Evolutionary conservation across 2,113 vertebrate genomes (phyloP), one percentile per base, ranked within the genome.

Genomic region (Orientallactaga bullata): DNA sequence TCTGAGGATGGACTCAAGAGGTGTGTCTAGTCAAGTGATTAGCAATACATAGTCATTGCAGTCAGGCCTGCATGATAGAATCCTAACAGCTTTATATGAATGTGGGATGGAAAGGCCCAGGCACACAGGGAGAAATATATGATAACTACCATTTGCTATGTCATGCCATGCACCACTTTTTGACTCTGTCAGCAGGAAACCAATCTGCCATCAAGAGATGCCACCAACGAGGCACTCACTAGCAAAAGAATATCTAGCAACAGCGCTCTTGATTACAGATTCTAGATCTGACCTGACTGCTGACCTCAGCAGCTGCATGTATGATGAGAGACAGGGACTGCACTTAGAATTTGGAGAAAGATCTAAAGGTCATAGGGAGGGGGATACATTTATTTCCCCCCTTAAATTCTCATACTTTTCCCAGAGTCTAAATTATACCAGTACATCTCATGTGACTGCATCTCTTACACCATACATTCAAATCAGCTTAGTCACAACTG

Each of bases 131-230:
- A 23, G 28, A 24, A 3, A 47, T 35, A 42, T 13, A 5, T 47
- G 4, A 3, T n/a, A 8, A 16, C 9, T 60, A 2, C 15, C 4
- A 47, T 58, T 65, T 17, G 20, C 6, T 37, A 47, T 4, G 1
- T 47, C 8, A 21, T 35, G 15, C 30, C 15, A 20, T 24, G 13
- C n/a, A 16, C 8, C 39, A n/a, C 30, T 1, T 35, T n/a, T 5
- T 7, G 21, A 30, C 30, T 77, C 15, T 65, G 21, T 13, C 39
- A 42, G 15, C 13, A 30, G 16, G 21, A 58, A n/a, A 23, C 10
- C 12, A 6, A 61, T 61, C n/a, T 61, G n/a, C 16, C 26, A 28
- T 82, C 24, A 65, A 24, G 12, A 30, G n/a, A 28, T 35, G 13
- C 16, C 39, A 23, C 8, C 80, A 30, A 65, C 24, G 26, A 11